Percentiles rank a stretch among this genome's conserved stretches.
Conservation (phyloP, 2,888 invertebrate species). For the Synergus itoensis region DNA sequence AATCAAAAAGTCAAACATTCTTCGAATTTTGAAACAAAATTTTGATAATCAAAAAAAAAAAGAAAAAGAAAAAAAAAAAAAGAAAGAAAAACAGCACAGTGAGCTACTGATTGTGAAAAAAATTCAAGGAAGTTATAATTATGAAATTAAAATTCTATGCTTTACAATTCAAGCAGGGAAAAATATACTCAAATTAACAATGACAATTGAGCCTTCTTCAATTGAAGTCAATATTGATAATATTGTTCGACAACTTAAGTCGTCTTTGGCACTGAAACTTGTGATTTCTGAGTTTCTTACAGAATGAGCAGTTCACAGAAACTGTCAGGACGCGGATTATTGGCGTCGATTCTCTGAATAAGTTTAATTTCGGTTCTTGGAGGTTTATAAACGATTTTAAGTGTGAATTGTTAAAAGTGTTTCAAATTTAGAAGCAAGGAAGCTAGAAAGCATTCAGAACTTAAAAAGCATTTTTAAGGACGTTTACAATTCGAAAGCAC, state of each 20-base stretch:
- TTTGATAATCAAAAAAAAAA: not conserved
- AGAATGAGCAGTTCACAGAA: not conserved
- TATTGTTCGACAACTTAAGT: not conserved
- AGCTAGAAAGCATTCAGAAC: too few species aligned
- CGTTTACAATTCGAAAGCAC: too few species aligned
- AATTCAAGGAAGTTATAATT: not conserved
- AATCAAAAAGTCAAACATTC: not conserved
- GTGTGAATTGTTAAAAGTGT: too few species aligned
- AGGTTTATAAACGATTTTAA: not conserved
- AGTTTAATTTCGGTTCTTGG: not conserved
- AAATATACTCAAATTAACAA: too few species aligned
- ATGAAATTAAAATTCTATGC: not conserved
- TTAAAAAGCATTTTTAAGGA: too few species aligned
- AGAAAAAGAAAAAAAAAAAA: not conserved
- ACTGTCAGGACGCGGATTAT: not conserved
- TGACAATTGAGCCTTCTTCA: too few species aligned
- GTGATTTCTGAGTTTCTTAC: not conserved
- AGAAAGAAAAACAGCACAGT: not conserved
- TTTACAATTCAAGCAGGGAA: not conserved
- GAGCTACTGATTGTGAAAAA: not conserved
- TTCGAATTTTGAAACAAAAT: not conserved
- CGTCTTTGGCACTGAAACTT: slow-evolving; percentile 8
- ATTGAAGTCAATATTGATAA: not conserved
- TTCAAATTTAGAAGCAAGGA: too few species aligned
- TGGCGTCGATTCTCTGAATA: not conserved